Evolutionary conservation across 2,113 vertebrate genomes (phyloP).

Genomic region (Hypomesus transpacificus): DNA sequence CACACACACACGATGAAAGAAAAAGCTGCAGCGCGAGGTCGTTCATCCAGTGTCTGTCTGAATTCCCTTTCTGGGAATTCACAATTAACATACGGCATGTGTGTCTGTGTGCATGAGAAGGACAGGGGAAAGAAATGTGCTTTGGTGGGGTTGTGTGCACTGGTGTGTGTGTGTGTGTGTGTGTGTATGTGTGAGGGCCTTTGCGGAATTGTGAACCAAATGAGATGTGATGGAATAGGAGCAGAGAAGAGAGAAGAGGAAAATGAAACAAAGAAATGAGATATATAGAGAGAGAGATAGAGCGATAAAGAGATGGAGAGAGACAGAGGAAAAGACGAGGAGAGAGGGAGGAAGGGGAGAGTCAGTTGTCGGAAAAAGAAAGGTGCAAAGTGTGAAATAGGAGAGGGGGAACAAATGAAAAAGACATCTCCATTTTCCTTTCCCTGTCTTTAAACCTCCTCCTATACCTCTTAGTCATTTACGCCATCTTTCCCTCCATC

Average conservation of each 20-base stretch:
- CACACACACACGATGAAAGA: no score
- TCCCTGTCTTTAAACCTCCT: not conserved
- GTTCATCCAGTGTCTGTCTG: conserved; percentile 22
- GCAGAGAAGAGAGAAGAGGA: conserved; percentile 34
- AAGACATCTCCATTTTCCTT: not conserved
- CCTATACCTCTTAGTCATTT: no score
- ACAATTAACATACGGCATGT: conserved; percentile 1
- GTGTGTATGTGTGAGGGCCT: not conserved
- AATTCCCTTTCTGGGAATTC: conserved; percentile 33
- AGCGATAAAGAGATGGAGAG: not conserved
- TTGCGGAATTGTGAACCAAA: conserved; percentile 48
- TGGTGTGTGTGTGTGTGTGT: conserved; percentile 17
- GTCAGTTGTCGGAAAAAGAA: not conserved
- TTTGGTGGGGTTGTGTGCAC: not conserved
- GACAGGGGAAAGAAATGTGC: not conserved
- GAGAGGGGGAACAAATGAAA: no score
- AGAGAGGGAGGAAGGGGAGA: not conserved
- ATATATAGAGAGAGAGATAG: not conserved
- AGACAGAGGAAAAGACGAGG: not conserved
- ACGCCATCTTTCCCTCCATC: not conserved
- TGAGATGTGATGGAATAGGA: conserved; percentile 62
- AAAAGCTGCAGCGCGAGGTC: no score
- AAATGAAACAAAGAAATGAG: not conserved
- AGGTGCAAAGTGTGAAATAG: not conserved
- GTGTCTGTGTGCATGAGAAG: not conserved